Conservation (phyloP, 2,888 invertebrate species). For the Caenorhabditis zanzibari region DNA sequence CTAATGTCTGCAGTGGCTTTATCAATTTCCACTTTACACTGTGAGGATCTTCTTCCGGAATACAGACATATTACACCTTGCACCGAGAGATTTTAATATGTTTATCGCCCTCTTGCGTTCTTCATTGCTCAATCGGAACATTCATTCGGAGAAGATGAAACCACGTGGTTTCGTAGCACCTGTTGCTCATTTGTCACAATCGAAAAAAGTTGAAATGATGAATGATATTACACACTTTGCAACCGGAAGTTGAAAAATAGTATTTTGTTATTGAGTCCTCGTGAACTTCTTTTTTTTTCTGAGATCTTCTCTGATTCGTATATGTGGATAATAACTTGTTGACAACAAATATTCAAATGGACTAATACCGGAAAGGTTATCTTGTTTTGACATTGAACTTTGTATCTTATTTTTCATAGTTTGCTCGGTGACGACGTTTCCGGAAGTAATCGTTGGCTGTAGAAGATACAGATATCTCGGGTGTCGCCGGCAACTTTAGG, state of each 20-base stretch:
- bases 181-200: conserved; percentile 9
- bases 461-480: no score
- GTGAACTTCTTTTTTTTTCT: conserved; percentile 12
- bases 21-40: conserved; percentile 52
- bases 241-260: conserved; percentile 6
- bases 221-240: background rate
- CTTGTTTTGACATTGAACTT: conserved; percentile 6
- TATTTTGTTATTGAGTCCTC: conserved; percentile 5
- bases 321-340: conserved; percentile 3
- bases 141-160: background rate
- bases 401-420: conserved; percentile 3
- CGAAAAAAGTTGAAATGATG: conserved; percentile 19
- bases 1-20: conserved; percentile 40
- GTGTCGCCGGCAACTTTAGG: no score
- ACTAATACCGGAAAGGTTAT: background rate
- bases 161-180: conserved; percentile 20
- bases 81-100: conserved; percentile 20
- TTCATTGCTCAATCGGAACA: conserved; percentile 31
- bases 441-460: conserved; percentile 3
- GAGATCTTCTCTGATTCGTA: conserved; percentile 5
- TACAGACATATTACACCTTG: conserved; percentile 57
- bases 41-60: conserved; percentile 10
- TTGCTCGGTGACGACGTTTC: background rate
- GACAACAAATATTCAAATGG: background rate
- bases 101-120: conserved; percentile 27